A percentile compares a stretch with the other conserved stretches of the same genome.
phyloP scores from a whole-genome alignment of 2,113 vertebrate genomes.

The Andinoacara biseriatus region DNA sequence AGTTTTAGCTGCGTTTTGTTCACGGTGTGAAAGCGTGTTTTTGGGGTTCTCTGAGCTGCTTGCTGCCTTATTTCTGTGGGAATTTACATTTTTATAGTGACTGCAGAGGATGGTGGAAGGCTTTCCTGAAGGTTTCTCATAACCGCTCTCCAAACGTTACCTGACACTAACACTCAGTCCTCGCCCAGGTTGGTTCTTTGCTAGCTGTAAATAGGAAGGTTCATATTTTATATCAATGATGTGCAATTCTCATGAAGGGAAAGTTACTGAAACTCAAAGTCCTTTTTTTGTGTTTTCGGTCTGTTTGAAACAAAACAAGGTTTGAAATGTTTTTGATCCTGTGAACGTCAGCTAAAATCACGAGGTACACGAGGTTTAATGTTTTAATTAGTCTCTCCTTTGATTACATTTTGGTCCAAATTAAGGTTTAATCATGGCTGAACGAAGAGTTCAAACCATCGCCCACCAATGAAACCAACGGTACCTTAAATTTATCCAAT shows the following conservation, averaged over 20 bases:
- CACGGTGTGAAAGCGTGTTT: neutral
- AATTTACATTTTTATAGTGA: neutral
- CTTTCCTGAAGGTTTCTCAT: neutral
- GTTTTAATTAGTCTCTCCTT: neutral
- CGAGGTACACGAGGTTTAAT: neutral
- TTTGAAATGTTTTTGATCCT: slow-evolving; percentile 47
- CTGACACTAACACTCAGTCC: neutral
- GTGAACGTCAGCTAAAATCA: neutral
- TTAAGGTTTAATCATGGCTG: neutral
- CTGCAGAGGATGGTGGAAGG: neutral
- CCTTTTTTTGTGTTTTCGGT: neutral
- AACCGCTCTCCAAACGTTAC: neutral
- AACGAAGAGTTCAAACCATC: neutral
- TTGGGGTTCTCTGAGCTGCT: neutral
- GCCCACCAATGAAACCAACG: neutral
- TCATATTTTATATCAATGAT: slow-evolving; percentile 56
- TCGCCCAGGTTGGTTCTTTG: slow-evolving; percentile 10
- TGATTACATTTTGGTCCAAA: neutral
- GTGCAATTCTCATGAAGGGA: slow-evolving; percentile 58
- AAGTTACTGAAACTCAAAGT: slow-evolving; percentile 10
- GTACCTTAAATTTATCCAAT: neutral
- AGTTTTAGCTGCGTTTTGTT: neutral
- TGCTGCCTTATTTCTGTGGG: slow-evolving; percentile 15
- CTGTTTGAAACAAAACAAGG: neutral
- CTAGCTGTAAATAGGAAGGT: slow-evolving; percentile 50